Base-by-base conservation (phyloP, 2,888 invertebrate genomes). In the Nomada goodeniana region DNA sequence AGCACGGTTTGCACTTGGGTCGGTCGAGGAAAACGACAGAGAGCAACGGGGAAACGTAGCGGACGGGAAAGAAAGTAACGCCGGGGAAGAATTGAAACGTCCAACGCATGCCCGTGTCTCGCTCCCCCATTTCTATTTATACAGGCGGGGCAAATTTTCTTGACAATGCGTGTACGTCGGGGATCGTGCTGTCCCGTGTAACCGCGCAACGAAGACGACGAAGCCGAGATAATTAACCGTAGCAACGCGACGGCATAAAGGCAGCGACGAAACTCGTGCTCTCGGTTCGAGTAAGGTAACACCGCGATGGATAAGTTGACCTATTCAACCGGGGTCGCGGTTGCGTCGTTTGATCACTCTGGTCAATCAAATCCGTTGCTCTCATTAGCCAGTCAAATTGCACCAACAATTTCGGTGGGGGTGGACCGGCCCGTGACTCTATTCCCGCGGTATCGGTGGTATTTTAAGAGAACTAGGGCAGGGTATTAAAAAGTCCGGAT, bases 331-430 rank as follows among this genome's bases (percentile, higher is more conserved):
- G 13, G 36, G 42, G 29, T 61, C 63, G 53, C 20, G 67, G 69
- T 60, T 47, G 29, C 55, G 57, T 75, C 69, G 47, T 18, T 47
- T 23, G 70, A 76, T 76, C 70, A 67, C 76, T 79, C 76, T 70
- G 63, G 59, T 53, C 79, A 65, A 71, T 76, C 71, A 80, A 80
- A 65, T 80, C 76, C 79, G 70, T 71, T 71, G 71, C 60, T 29
- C 70, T 80, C 70, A 47, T 76, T 76, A n/a, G 59, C n/a, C 44
- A 26, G 65, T 53, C 70, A 26, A 29, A 76, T 26, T 53, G 23
- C 70, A 36, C 18, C 7, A 42, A 26, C 44, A 53, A 55, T 53
- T 76, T 76, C 67, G 50, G 36, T 44, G 36, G 9, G 5, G 7
- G 9, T 0, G 36, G 7, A 1, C 5, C 36, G 7, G 36, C 1